These are phyloP conservation scores for Amphipyra tragopoginis DNA, from an alignment of 2,888 invertebrate species.

Conservation along the genomic window DNA sequence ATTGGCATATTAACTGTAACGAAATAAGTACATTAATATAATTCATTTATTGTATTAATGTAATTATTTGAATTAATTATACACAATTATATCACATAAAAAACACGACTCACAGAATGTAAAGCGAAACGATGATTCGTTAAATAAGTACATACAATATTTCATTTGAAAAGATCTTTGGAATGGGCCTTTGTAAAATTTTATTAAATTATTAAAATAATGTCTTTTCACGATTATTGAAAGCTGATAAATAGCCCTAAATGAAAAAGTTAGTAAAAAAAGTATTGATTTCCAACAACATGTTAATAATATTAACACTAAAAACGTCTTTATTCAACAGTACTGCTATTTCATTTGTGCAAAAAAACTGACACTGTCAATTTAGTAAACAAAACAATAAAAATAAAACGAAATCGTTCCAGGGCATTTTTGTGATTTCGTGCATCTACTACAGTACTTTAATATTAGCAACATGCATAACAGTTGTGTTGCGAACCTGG, in stretches of 20 bases:
- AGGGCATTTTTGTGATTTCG: constrained; percentile 23
- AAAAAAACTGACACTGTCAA: constrained; percentile 41
- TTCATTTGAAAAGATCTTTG: constrained; percentile 75
- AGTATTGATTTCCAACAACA: constrained; percentile 55
- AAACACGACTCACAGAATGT: constrained; percentile 84
- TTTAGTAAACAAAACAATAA: constrained; percentile 23
- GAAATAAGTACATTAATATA: constrained; percentile 84
- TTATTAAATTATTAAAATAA: constrained; percentile 45
- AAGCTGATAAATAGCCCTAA: constrained; percentile 48
- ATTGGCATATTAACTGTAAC: constrained; percentile 85
- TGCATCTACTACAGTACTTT: constrained; percentile 22
- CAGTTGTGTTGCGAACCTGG: constrained; percentile 23
- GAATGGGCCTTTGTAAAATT: constrained; percentile 72
- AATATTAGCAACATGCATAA: constrained; percentile 14
- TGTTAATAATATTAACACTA: constrained; percentile 48
- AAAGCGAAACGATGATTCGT: constrained; percentile 75
- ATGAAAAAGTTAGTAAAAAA: constrained; percentile 59
- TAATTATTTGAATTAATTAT: constrained; percentile 80
- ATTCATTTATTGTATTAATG: constrained; percentile 48
- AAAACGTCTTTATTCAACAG: constrained; percentile 56
- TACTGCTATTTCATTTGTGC: constrained; percentile 59
- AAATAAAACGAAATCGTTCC: constrained; percentile 18
- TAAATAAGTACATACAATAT: constrained; percentile 68
- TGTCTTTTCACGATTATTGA: constrained; percentile 35
- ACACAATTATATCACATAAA: constrained; percentile 87